Percentiles rank a stretch among this genome's conserved stretches.
phyloP scores from a whole-genome alignment of 2,888 invertebrate species.

The Apeira syringaria region DNA sequence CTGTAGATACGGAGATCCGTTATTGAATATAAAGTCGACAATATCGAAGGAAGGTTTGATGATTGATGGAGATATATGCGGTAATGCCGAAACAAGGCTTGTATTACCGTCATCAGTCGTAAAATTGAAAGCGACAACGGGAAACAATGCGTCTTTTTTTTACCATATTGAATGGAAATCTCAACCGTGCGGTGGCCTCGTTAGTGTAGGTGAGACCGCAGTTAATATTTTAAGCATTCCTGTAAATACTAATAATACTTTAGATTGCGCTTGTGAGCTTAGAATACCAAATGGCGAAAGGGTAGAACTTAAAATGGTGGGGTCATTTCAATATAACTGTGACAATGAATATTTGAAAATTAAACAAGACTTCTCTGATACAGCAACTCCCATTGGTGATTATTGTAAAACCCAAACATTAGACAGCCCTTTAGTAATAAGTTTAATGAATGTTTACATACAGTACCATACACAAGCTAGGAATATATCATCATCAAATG shows the following conservation, averaged over 20 bases:
- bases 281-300: slow-evolving; percentile 60
- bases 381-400: slow-evolving; percentile 80
- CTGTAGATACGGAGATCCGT: slow-evolving; percentile 54
- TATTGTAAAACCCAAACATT: slow-evolving; percentile 85
- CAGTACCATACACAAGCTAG: slow-evolving; percentile 86
- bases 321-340: slow-evolving; percentile 52
- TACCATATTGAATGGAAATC: slow-evolving; percentile 62
- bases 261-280: slow-evolving; percentile 90
- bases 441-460: slow-evolving; percentile 83
- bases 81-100: slow-evolving; percentile 41
- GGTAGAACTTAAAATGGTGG: slow-evolving; percentile 60
- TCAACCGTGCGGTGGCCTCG: slow-evolving; percentile 87
- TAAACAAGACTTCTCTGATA: slow-evolving; percentile 74
- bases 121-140: slow-evolving; percentile 49
- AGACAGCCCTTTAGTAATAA: slow-evolving; percentile 64
- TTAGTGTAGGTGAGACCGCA: slow-evolving; percentile 52
- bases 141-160: slow-evolving; percentile 46
- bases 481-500: slow-evolving; percentile 41
- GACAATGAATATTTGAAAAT: slow-evolving; percentile 74
- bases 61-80: slow-evolving; percentile 47
- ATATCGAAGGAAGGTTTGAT: slow-evolving; percentile 20
- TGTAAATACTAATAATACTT: slow-evolving; percentile 55
- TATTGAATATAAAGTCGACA: slow-evolving; percentile 44
- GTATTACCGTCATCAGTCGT: slow-evolving; percentile 55
- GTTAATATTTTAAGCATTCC: slow-evolving; percentile 63